These are phyloP conservation scores for Phoebastria nigripes DNA, from an alignment of 2,797 vertebrate species.

Conservation along the genomic window DNA sequence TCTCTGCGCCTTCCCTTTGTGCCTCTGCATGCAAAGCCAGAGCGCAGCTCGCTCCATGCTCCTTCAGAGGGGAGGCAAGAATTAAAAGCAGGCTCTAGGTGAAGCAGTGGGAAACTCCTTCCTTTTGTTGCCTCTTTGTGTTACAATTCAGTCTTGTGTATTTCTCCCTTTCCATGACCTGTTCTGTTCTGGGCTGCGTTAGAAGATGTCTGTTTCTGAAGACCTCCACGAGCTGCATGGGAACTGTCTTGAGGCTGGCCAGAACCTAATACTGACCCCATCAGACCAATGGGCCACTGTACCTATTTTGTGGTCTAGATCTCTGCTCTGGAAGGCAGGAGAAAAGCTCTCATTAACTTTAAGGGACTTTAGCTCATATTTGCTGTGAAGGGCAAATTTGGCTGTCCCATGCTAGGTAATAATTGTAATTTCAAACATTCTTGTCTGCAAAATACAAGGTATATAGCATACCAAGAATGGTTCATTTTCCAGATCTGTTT, in stretches of 20 bases:
- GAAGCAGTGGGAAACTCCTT: neutral
- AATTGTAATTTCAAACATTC: neutral
- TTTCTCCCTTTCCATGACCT: neutral
- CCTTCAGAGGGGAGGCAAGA: neutral
- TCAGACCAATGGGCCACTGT: neutral
- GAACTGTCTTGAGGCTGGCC: neutral
- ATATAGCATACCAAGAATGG: neutral
- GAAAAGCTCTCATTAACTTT: neutral
- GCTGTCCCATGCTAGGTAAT: neutral
- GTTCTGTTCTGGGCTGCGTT: neutral
- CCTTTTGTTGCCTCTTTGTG: neutral
- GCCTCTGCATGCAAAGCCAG: neutral
- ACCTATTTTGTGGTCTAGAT: neutral
- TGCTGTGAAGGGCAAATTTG: neutral
- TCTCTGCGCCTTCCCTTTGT: neutral
- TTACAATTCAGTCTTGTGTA: neutral
- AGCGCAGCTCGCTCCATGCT: rapidly evolving
- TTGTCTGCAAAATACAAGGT: neutral
- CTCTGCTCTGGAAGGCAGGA: neutral
- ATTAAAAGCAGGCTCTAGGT: neutral
- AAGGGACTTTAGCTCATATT: neutral
- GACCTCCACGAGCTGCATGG: neutral
- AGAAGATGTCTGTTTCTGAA: neutral
- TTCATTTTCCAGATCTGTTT: neutral
- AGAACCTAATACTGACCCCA: neutral